Conservation (phyloP, 2,888 invertebrate genomes). For the Cephus pulcher region DNA sequence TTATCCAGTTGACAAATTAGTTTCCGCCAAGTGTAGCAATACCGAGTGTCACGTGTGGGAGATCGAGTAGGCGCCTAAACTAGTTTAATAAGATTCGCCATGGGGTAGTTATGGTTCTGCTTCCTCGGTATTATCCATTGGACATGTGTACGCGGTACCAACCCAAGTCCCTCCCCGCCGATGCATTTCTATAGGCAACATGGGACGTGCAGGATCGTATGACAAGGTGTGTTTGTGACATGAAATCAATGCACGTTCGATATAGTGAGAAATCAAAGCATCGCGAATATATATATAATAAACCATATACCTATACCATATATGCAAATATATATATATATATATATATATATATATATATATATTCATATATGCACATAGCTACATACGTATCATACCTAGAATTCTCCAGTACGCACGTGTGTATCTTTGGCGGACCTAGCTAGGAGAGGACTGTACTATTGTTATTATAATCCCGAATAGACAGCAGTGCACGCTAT, state of each 20-base stretch:
- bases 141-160: neutral
- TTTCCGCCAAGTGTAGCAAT: neutral
- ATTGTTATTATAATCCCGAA: neutral
- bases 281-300: neutral
- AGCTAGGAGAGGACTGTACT: neutral
- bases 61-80: neutral
- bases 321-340: neutral
- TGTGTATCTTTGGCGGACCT: neutral
- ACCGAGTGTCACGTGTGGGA: neutral
- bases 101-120: neutral
- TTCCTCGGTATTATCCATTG: neutral
- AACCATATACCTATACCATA: neutral
- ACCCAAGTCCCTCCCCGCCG: too few species aligned
- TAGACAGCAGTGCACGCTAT: neutral
- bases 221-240: slow-evolving; percentile 21
- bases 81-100: neutral
- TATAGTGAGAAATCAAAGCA: neutral
- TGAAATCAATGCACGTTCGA: slow-evolving; percentile 19
- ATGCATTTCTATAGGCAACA: neutral
- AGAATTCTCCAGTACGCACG: neutral
- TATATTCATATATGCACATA: neutral
- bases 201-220: slow-evolving; percentile 11
- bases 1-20: neutral
- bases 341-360: too few species aligned
- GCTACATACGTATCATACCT: neutral